A percentile compares a stretch with the other conserved stretches of the same genome.
Evolutionary conservation across 2,113 vertebrate species (phyloP).

Genomic region (Empidonax traillii): DNA sequence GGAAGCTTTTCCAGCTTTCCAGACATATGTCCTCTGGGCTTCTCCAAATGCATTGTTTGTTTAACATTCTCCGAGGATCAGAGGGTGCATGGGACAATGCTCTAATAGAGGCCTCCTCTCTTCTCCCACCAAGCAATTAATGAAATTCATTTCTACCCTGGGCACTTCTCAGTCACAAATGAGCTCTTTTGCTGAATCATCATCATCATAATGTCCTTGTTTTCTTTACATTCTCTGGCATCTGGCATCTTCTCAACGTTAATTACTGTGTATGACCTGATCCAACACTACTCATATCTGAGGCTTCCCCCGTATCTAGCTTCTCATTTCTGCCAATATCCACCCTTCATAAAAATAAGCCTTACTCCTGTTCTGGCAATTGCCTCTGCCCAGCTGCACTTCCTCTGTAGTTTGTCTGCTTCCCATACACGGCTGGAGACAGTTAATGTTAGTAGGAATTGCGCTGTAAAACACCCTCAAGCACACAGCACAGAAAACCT

Average conservation of each 20-base stretch:
- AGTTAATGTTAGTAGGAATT: background rate
- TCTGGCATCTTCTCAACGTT: constrained; percentile 18
- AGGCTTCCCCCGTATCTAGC: background rate
- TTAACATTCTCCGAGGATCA: constrained; percentile 8
- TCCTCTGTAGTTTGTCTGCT: background rate
- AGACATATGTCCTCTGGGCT: constrained; percentile 25
- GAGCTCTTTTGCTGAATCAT: constrained; percentile 47
- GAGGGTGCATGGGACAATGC: constrained; percentile 17
- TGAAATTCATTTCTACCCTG: constrained; percentile 35
- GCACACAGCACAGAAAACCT: background rate
- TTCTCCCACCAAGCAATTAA: constrained; percentile 48
- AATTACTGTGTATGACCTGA: background rate
- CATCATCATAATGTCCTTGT: constrained; percentile 27
- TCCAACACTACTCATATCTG: background rate
- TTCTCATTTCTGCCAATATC: background rate
- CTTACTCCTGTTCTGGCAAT: background rate
- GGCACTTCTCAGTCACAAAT: constrained; percentile 21
- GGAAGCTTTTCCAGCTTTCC: constrained; percentile 22
- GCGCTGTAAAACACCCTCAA: background rate
- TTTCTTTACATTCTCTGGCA: background rate
- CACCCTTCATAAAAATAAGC: background rate
- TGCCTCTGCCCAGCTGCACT: background rate
- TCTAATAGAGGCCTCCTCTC: constrained; percentile 3
- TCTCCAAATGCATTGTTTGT: constrained; percentile 35
- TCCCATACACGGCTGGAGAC: background rate